Conservation (phyloP, 2,797 vertebrate genomes). For the Antrozous pallidus region DNA sequence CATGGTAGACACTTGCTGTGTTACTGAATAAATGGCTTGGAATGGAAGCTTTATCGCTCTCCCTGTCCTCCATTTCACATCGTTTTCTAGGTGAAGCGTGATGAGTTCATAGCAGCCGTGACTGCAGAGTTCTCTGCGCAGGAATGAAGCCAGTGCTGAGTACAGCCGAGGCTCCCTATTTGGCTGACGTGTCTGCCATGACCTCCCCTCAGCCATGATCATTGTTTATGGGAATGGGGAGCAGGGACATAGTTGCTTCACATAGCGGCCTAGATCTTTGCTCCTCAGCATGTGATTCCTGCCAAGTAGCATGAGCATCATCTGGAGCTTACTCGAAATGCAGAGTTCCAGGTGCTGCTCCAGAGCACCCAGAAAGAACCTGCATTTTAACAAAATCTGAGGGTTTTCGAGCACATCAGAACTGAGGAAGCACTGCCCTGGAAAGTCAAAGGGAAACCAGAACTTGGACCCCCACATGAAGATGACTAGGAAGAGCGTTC, state of each 20-base stretch:
- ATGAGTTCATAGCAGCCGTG: background rate
- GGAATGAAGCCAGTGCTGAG: background rate
- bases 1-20: background rate
- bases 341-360: background rate
- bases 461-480: background rate
- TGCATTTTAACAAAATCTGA: background rate
- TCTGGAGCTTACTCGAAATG: background rate
- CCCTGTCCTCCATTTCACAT: background rate
- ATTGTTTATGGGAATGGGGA: background rate
- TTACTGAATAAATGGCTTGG: background rate
- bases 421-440: background rate
- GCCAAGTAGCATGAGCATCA: background rate
- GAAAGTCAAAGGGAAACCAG: background rate
- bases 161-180: background rate
- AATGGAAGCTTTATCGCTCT: background rate
- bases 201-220: too few species aligned
- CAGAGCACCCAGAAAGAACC: background rate
- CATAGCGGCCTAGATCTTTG: background rate
- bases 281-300: background rate
- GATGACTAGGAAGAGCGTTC: background rate
- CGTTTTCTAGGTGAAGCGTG: background rate
- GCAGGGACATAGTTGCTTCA: background rate
- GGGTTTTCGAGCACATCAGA: background rate
- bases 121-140: background rate
- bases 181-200: background rate